Evolutionary conservation across 2,888 invertebrate genomes (phyloP).

Genomic region (Branchellion lobata): DNA sequence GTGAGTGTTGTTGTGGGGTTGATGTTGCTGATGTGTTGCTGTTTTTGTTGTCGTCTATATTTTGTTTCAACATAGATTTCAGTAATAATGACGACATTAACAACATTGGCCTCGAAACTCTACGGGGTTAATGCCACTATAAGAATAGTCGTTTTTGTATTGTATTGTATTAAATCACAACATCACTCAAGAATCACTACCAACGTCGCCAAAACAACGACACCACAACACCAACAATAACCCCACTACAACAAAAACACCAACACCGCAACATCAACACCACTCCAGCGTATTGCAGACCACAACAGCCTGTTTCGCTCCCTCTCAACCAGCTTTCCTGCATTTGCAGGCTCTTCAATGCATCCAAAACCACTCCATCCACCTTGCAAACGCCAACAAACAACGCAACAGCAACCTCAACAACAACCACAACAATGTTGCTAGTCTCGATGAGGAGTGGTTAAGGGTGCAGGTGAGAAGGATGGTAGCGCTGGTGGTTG

Average conservation of each 20-base stretch:
- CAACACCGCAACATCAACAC: not conserved
- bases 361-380: not conserved
- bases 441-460: not conserved
- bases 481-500: not conserved
- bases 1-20: conserved; percentile 52
- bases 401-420: too few species aligned
- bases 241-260: too few species aligned
- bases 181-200: too few species aligned
- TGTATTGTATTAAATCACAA: too few species aligned
- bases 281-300: not conserved
- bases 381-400: not conserved
- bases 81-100: not conserved
- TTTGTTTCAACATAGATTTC: not conserved
- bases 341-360: not conserved
- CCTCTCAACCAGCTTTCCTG: not conserved
- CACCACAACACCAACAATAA: too few species aligned
- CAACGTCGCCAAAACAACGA: too few species aligned
- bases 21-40: not conserved
- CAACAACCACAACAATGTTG: not conserved
- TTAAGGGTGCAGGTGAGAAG: not conserved
- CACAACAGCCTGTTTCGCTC: not conserved
- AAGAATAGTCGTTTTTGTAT: too few species aligned
- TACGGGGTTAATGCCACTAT: too few species aligned
- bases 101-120: too few species aligned
- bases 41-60: not conserved